Evolutionary conservation across 1,140 invertebrate genomes (phyloP).

Genomic region (Aphis gossypii): DNA sequence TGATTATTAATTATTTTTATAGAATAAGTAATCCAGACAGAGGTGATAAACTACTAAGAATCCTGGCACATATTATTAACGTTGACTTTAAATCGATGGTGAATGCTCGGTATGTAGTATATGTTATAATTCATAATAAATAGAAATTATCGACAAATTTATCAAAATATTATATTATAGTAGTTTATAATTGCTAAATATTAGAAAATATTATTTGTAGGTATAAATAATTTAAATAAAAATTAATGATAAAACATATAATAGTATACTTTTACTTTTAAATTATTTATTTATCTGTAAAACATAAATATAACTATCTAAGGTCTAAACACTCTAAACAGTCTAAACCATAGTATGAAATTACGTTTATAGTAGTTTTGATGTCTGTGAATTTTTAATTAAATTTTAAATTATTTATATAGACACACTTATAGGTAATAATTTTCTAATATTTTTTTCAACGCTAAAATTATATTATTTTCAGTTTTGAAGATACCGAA

Average conservation of each 20-base stretch:
- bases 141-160: no score
- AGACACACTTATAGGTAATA: background rate
- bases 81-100: constrained; percentile 20
- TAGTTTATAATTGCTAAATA: background rate
- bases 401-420: background rate
- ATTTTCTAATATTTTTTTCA: background rate
- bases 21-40: constrained; percentile 8
- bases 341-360: background rate
- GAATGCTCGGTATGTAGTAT: constrained; percentile 13
- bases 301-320: background rate
- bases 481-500: constrained; percentile 64
- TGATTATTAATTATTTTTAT: background rate
- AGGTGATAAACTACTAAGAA: background rate
- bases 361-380: no score
- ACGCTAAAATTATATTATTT: background rate
- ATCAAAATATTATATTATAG: background rate
- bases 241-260: constrained; percentile 3
- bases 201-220: background rate
- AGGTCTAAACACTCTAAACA: background rate
- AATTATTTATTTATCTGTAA: no score
- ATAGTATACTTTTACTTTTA: background rate
- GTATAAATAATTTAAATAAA: background rate
- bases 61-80: background rate
- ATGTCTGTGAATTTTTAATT: background rate
- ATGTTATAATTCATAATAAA: background rate